These are phyloP conservation scores for Tetragonula carbonaria DNA, from an alignment of 2,888 invertebrate species.

Conservation along the genomic window DNA sequence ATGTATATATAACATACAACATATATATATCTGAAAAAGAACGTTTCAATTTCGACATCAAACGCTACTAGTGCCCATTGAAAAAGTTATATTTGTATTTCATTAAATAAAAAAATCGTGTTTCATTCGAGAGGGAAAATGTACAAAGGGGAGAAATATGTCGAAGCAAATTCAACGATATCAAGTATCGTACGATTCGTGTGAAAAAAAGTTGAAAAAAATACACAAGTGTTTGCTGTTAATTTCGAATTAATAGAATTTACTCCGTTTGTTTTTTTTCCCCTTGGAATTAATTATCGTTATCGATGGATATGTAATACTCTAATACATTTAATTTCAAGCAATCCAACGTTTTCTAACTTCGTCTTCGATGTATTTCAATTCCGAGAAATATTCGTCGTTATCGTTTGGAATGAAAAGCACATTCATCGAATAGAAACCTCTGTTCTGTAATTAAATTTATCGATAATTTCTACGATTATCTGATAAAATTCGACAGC, in stretches of 20 bases:
- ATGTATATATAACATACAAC: background rate
- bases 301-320: too few species aligned
- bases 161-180: background rate
- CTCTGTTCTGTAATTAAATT: too few species aligned
- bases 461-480: too few species aligned
- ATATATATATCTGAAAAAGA: background rate
- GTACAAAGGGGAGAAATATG: constrained; percentile 1
- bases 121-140: background rate
- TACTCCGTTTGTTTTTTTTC: background rate
- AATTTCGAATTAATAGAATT: background rate
- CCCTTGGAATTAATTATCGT: background rate
- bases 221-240: background rate
- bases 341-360: too few species aligned
- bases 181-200: background rate
- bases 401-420: too few species aligned
- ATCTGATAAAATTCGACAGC: too few species aligned
- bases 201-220: background rate
- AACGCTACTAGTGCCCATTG: background rate
- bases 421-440: too few species aligned
- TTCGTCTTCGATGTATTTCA: too few species aligned
- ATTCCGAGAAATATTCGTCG: too few species aligned
- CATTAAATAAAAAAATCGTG: background rate
- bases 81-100: background rate
- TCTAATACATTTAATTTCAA: too few species aligned
- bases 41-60: background rate